Evolutionary conservation across 2,888 invertebrate genomes (phyloP).

Genomic region (Cheilosia impressa): DNA sequence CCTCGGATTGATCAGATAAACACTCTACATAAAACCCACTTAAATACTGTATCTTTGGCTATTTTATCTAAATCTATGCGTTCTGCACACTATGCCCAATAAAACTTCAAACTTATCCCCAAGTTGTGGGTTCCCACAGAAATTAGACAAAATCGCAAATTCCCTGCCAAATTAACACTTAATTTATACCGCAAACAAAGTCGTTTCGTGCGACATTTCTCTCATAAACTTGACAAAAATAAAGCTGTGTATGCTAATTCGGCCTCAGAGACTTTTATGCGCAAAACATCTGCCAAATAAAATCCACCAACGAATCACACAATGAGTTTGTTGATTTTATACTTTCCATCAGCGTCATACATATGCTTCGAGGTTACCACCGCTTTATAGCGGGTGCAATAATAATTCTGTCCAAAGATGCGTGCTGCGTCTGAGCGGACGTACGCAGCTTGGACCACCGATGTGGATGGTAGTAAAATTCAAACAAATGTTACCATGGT

Average conservation of each 20-base stretch:
- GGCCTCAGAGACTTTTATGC: conserved; percentile 22
- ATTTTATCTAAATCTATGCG: conserved; percentile 2
- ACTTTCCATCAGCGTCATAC: conserved; percentile 34
- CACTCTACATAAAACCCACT: no score
- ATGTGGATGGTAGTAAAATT: conserved; percentile 46
- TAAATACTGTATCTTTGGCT: neutral
- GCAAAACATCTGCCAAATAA: conserved; percentile 55
- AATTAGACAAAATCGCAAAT: conserved; percentile 34
- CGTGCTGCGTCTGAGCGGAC: conserved; percentile 9
- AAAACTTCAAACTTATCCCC: conserved; percentile 32
- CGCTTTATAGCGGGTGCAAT: conserved; percentile 57
- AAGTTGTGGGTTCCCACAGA: conserved; percentile 40
- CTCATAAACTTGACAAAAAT: conserved; percentile 46
- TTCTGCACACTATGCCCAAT: conserved; percentile 5
- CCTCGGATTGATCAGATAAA: neutral
- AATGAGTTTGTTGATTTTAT: conserved; percentile 65
- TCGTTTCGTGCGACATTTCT: conserved; percentile 33
- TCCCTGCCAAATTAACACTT: conserved; percentile 54
- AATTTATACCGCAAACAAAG: conserved; percentile 47
- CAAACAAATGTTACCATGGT: conserved; percentile 45
- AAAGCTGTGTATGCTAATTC: conserved; percentile 60
- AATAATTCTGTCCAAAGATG: conserved; percentile 32
- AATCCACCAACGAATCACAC: conserved; percentile 54
- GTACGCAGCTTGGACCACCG: conserved; percentile 42
- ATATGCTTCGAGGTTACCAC: conserved; percentile 18